These are phyloP conservation scores for Graphium colonna DNA, from an alignment of 2,888 invertebrate genomes.

Conservation along the genomic window DNA sequence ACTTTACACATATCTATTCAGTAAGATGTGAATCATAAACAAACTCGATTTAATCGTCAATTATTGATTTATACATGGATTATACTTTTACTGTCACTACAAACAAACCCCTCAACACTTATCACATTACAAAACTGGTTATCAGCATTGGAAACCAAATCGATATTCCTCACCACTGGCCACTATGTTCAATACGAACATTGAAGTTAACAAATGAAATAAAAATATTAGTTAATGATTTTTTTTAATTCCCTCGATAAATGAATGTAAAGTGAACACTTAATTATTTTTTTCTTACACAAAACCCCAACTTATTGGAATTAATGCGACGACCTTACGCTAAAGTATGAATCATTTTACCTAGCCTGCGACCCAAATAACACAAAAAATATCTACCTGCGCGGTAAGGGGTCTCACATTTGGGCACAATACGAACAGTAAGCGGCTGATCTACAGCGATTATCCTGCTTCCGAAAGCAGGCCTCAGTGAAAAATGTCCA, in stretches of 20 bases:
- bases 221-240: background rate
- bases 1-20: too few relatives aligned
- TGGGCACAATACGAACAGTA: conserved; percentile 55
- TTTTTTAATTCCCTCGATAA: too few relatives aligned
- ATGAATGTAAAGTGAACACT: too few relatives aligned
- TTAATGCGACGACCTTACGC: conserved; percentile 15
- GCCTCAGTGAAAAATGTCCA: conserved; percentile 59
- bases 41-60: too few relatives aligned
- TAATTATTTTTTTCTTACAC: too few relatives aligned
- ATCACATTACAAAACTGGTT: too few relatives aligned
- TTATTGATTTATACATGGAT: too few relatives aligned
- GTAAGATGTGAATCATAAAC: too few relatives aligned
- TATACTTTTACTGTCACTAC: too few relatives aligned
- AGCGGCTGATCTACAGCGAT: conserved; percentile 59
- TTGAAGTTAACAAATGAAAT: background rate
- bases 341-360: conserved; percentile 34
- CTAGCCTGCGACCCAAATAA: conserved; percentile 57
- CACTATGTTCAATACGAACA: background rate
- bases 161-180: too few relatives aligned
- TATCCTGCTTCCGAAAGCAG: conserved; percentile 50
- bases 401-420: conserved; percentile 52
- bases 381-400: conserved; percentile 74
- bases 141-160: too few relatives aligned
- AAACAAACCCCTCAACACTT: too few relatives aligned
- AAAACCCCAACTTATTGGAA: conserved; percentile 10